phyloP scores from a whole-genome alignment of 1,140 invertebrate genomes.

The Atta texana region DNA sequence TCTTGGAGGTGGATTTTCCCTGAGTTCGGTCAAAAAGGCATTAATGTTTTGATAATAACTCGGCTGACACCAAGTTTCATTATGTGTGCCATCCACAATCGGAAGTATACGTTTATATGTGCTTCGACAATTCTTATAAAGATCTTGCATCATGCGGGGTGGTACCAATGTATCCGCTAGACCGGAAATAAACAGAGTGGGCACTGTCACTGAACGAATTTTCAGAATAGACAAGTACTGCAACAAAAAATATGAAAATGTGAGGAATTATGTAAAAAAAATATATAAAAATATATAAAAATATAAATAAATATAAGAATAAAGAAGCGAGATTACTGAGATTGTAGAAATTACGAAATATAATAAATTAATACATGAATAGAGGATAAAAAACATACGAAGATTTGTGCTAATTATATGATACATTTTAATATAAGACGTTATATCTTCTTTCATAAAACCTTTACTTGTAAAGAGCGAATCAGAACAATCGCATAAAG shows the following conservation, averaged over 20 bases:
- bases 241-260: conserved; percentile 77
- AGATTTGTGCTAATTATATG: neutral
- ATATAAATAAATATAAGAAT: conserved; percentile 25
- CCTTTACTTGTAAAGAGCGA: neutral
- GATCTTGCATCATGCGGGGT: conserved; percentile 93
- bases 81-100: conserved; percentile 93
- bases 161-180: conserved; percentile 94
- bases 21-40: conserved; percentile 86
- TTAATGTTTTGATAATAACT: conserved; percentile 88
- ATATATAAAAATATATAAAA: conserved; percentile 1
- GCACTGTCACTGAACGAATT: conserved; percentile 89
- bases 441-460: neutral
- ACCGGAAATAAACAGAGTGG: conserved; percentile 93
- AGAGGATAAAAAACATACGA: neutral
- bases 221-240: conserved; percentile 91
- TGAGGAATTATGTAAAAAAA: conserved; percentile 4
- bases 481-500: neutral
- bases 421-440: neutral
- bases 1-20: conserved; percentile 78
- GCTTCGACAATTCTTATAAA: conserved; percentile 91
- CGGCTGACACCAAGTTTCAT: conserved; percentile 93
- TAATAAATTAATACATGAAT: neutral
- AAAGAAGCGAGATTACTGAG: neutral
- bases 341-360: neutral
- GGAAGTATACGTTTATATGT: conserved; percentile 90